These are phyloP conservation scores for Phalloptychus januarius DNA, from an alignment of 2,797 vertebrate genomes.

Conservation along the genomic window DNA sequence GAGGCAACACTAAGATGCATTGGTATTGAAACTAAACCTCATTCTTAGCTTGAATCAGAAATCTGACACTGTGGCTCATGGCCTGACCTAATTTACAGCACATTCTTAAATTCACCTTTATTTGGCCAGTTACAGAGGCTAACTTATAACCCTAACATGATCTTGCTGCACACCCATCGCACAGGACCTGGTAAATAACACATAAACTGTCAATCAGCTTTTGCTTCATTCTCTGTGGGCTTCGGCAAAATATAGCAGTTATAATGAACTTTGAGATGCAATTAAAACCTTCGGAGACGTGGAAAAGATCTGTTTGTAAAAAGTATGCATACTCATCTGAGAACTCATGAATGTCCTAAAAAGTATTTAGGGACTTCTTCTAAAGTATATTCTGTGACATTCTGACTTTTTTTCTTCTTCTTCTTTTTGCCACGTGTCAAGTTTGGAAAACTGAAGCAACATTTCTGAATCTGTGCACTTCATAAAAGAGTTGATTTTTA, in stretches of 20 bases:
- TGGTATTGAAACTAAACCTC: neutral
- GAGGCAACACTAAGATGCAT: neutral
- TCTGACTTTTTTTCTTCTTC: neutral
- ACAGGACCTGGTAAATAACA: constrained; percentile 19
- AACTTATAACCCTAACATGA: neutral
- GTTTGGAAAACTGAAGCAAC: neutral
- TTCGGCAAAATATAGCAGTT: neutral
- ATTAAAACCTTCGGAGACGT: neutral
- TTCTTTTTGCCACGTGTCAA: neutral
- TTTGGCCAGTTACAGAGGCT: too few relatives aligned
- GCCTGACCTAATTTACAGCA: neutral
- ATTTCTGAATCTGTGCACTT: neutral
- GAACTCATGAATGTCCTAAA: neutral
- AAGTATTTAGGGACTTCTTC: neutral
- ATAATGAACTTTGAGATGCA: neutral
- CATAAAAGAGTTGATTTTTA: neutral
- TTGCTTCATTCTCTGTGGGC: neutral
- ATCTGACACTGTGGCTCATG: neutral
- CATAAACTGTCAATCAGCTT: constrained; percentile 25
- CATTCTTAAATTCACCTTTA: neutral
- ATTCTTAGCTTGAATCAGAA: neutral
- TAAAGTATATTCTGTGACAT: constrained; percentile 5
- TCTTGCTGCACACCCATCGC: constrained; percentile 29
- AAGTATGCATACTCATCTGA: neutral
- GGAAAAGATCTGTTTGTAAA: neutral